phyloP scores from a whole-genome alignment of 2,888 invertebrate species.

The Deilephila elpenor region DNA sequence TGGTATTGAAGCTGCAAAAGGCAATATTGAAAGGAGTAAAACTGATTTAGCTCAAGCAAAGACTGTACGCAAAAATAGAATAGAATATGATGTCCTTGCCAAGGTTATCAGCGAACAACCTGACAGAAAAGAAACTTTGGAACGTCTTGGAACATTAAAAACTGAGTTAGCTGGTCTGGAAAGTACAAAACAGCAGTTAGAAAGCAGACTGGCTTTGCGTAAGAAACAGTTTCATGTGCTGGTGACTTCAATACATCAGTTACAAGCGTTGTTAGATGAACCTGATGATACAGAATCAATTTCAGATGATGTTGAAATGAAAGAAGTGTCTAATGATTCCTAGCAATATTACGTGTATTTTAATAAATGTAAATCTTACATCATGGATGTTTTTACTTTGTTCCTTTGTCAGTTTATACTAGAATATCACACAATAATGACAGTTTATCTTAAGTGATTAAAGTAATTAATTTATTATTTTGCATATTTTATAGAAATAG shows the following conservation, averaged over 20 bases:
- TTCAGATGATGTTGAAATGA: conserved; percentile 76
- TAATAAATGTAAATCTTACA: not conserved
- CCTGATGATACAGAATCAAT: conserved; percentile 81
- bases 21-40: conserved; percentile 93
- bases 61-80: conserved; percentile 93
- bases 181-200: conserved; percentile 88
- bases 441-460: no score
- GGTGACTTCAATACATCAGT: conserved; percentile 93
- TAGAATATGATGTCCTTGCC: conserved; percentile 96
- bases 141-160: conserved; percentile 88
- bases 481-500: no score
- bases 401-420: no score
- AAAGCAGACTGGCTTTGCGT: conserved; percentile 91
- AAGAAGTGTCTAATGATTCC: conserved; percentile 56
- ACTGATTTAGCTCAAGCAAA: conserved; percentile 92
- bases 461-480: no score
- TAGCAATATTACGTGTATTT: conserved; percentile 35
- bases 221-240: conserved; percentile 96
- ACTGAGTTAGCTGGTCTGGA: conserved; percentile 89
- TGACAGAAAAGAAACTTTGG: conserved; percentile 91
- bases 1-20: conserved; percentile 91
- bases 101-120: conserved; percentile 96
- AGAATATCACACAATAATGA: no score
- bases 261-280: conserved; percentile 92
- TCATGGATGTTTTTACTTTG: not conserved